A percentile compares a stretch with the other conserved stretches of the same genome.
These are phyloP conservation scores for Pterobdella sp. DNA, from an alignment of 2,888 invertebrate species.

Conservation along the genomic window DNA sequence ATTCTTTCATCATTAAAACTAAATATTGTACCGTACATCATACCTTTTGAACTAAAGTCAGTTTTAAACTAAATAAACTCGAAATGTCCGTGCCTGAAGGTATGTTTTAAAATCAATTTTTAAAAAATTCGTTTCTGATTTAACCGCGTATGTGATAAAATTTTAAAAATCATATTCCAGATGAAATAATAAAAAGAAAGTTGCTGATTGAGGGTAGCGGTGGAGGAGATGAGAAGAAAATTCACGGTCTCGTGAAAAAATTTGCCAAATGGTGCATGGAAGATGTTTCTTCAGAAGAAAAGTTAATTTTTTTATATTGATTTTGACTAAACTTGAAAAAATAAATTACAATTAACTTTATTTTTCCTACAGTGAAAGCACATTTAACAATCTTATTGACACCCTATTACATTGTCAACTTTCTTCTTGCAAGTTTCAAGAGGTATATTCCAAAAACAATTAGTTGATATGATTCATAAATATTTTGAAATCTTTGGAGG, in stretches of 20 bases:
- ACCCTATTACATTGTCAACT: not conserved
- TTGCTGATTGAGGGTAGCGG: constrained; percentile 93
- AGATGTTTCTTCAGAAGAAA: constrained; percentile 45
- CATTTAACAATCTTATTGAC: not conserved
- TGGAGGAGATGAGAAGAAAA: constrained; percentile 82
- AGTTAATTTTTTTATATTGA: no score
- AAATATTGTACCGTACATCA: no score
- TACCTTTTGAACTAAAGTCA: no score
- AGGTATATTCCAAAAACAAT: no score
- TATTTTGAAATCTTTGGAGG: constrained; percentile 61
- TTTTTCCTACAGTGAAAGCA: not conserved
- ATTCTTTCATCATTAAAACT: no score
- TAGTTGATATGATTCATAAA: no score
- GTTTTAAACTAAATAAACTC: no score
- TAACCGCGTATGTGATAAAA: no score
- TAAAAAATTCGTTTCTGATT: no score
- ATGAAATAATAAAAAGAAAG: constrained; percentile 83
- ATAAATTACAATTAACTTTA: not conserved
- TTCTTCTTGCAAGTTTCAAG: constrained; percentile 1
- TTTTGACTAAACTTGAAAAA: no score
- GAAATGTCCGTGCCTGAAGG: no score
- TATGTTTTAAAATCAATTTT: no score
- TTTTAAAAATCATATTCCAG: constrained; percentile 55
- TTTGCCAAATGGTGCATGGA: constrained; percentile 51
- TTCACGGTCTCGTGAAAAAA: constrained; percentile 75